Base-by-base conservation (phyloP, 2,113 vertebrate species). In the Deroptyus accipitrinus region DNA sequence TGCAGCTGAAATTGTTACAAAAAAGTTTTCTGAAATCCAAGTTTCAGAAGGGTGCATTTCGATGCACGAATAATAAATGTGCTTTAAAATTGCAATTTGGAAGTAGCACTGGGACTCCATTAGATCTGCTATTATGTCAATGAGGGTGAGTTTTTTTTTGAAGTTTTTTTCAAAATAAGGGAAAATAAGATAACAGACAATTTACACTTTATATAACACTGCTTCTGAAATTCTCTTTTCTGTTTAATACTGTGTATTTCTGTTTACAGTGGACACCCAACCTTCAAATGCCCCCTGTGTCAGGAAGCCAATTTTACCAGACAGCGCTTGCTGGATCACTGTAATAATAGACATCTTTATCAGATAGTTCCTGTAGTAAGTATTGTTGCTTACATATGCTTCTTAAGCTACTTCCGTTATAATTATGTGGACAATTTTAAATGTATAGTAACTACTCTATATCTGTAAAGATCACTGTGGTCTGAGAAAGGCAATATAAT, bases 241-340 rank as follows among this genome's bases (percentile, higher is more conserved):
- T 70, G 13, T 84, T 90, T 86, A 85, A 80, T 83, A 27, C 31
- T 74, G 13, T 72, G 7, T 96, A 10, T 94, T 95, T 97, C 31
- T 87, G 83, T 97, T 97, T 96, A 83, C 93, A 98, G 98, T 96
- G 92, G 95, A 77, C 97, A 97, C 68, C 96, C 96, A 66, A 97
- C 96, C 59, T 99, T 98, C 95, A 97, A 97, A 90, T 99, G 98
- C 90, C 98, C 98, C 23, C 97, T 98, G 93, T 99, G 99, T 93
- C 98, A 98, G 94, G 97, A 98, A 92, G 95, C 94, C 76, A 98
- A 98, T 95, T 97, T 98, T 89, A 98, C 98, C 92, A 98, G 98
- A 73, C 96, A 98, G 9, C 97, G 96, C 72, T 97, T 99, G 91
- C 90, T 98, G 92, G 98, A 98, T 96, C 99, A 99, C 86, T 99